Evolutionary conservation across 2,888 invertebrate genomes (phyloP), one percentile per base, ranked within the genome.

Genomic region (Leptopterna dolabrata): DNA sequence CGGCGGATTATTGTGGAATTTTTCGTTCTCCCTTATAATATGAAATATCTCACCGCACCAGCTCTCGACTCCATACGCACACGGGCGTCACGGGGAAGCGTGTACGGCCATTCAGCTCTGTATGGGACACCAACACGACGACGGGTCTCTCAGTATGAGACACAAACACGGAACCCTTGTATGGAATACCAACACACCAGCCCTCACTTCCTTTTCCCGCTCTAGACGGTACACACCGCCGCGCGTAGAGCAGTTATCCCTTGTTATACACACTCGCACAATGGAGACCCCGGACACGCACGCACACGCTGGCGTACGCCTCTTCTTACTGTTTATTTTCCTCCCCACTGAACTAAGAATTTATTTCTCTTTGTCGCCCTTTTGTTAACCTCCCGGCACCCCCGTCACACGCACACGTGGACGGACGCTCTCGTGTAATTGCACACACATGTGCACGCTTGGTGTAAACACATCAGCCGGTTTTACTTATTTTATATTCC

Each of bases 311-410:
- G n/a, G 19, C 55, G 19, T 1, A 7, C 19, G 19, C 63, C 63
- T 63, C 63, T 24, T 63, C 63, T 63, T 63, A 63, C 63, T 63
- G 63, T 63, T 63, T 63, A 63, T 63, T 63, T 63, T 63, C 63
- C 27, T 63, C 24, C 63, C 63, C 63, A 63, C 19, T 27, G 63
- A 63, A 24, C 63, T 11, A 63, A 63, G 63, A 63, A 63, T 63
- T 63, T 63, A 63, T 63, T 63, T 63, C 63, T 7, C 63, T 63
- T 24, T 63, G 63, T 24, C 63, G 24, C 63, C 63, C 63, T 63
- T 63, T 63, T 63, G 19, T 27, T 63, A 24, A 63, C 63, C 63
- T 27, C 24, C 63, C 63, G 24, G 24, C 24, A n/a, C 24, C 63
- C 6, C 19, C 63, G 24, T 27, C 63, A 24, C 63, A 11, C 27